Conservation (phyloP, 2,113 vertebrate genomes). For the Pagrus major region DNA sequence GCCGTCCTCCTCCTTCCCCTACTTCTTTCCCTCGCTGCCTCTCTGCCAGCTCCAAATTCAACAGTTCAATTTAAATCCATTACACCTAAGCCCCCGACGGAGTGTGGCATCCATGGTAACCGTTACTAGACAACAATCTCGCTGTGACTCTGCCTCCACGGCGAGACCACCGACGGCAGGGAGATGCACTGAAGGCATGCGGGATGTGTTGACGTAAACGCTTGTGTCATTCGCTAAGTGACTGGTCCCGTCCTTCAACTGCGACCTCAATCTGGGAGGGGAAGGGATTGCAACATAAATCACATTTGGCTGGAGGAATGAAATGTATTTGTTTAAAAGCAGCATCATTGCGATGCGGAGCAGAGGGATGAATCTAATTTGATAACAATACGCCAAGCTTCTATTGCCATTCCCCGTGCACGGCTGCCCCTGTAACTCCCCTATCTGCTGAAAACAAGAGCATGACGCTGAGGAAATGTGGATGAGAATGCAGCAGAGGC, state of each 20-base stretch:
- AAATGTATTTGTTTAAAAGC: conserved; percentile 59
- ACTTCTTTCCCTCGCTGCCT: conserved; percentile 16
- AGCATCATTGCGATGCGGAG: conserved; percentile 1
- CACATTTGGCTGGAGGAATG: conserved; percentile 34
- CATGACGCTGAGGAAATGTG: conserved; percentile 30
- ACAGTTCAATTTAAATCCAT: conserved; percentile 79
- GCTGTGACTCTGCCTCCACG: conserved; percentile 26
- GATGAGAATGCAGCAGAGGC: conserved; percentile 28
- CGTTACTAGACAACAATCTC: conserved; percentile 72
- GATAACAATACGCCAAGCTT: conserved; percentile 46
- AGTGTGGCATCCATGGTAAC: conserved; percentile 73
- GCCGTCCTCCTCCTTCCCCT: conserved; percentile 9
- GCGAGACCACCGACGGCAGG: conserved; percentile 5
- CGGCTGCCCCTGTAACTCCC: conserved; percentile 13
- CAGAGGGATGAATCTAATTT: conserved; percentile 45
- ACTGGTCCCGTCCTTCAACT: conserved; percentile 60
- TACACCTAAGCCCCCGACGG: conserved; percentile 67
- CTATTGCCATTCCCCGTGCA: conserved; percentile 38
- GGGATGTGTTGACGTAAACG: conserved; percentile 39
- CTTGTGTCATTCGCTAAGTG: conserved; percentile 60
- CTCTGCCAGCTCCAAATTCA: conserved; percentile 58
- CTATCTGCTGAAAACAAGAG: conserved; percentile 16
- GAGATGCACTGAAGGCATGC: conserved; percentile 15
- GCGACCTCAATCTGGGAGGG: conserved; percentile 21
- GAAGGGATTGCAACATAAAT: conserved; percentile 48